Base-by-base conservation (phyloP, 2,797 vertebrate genomes). In the Geotrypetes seraphini region DNA sequence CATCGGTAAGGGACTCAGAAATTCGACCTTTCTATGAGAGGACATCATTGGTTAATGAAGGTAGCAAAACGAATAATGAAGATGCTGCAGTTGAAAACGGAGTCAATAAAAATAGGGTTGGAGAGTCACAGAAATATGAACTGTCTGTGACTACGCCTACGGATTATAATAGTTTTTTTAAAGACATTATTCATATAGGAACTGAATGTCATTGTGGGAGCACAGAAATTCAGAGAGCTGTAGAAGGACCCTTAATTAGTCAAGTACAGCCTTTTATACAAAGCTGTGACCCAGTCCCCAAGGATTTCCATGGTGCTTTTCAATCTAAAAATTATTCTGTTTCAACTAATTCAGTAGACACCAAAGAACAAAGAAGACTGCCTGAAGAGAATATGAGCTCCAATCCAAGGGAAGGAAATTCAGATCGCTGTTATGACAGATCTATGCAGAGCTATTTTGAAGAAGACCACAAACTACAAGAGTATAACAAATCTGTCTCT, bases 1-100 rank as follows among this genome's bases (percentile, higher is more conserved):
- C 66, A 16, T 33, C 50, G 0, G 45, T 31, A 46, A 50, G 38
- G n/a, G 69, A 60, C 31, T 55, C 30, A 26, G 18, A 71, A 35
- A 50, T 48, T 36, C 53, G 89, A 20, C 75, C 85, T 31, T 63
- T 84, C 20, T 80, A 84, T 29, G 82, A 88, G 21, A 85, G 90
- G 60, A 63, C 63, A 12, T 75, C 86, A 42, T 70, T 63, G 4
- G 53, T 67, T 6, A 30, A 36, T 49, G 73, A 79, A 66, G 86
- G 54, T 47, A 72, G 66, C 40, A 54, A 32, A 2, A 70, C 39
- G 31, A 71, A 66, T 41, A 69, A 64, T 42, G 65, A 63, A 49
- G 52, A 57, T 42, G 12, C 49, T 55, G 61, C 10, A 1, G 19
- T 47, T 36, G 69, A 50, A 67, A 73, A 12, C 39, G 52, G 15